These are phyloP conservation scores for Spinibarbus caldwelli DNA, from an alignment of 2,797 vertebrate species.

Conservation along the genomic window DNA sequence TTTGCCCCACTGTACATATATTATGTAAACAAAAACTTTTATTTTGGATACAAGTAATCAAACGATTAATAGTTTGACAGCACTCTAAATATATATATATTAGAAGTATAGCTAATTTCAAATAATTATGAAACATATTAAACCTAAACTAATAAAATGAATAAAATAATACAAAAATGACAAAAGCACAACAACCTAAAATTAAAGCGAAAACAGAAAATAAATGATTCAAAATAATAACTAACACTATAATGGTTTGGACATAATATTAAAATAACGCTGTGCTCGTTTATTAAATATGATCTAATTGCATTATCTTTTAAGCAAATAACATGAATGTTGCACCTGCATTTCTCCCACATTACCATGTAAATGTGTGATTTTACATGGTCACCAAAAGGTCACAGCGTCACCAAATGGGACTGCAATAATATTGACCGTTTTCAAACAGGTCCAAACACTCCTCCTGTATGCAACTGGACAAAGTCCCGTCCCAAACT, in stretches of 20 bases:
- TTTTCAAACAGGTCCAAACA: background rate
- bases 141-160: background rate
- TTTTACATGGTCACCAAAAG: no score
- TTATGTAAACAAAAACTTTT: no score
- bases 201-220: background rate
- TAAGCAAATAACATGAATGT: background rate
- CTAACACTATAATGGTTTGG: background rate
- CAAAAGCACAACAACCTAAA: background rate
- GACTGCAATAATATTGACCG: background rate
- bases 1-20: no score
- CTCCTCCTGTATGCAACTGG: background rate
- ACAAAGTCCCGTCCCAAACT: background rate
- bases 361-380: background rate
- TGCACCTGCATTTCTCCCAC: background rate
- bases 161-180: background rate
- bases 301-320: background rate
- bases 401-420: background rate
- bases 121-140: no score
- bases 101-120: no score
- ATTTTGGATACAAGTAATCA: no score
- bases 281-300: background rate
- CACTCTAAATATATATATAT: no score
- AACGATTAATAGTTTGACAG: no score
- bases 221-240: background rate
- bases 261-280: background rate